Base-by-base conservation (phyloP, 2,888 invertebrate genomes). In the Pecten maximus region DNA sequence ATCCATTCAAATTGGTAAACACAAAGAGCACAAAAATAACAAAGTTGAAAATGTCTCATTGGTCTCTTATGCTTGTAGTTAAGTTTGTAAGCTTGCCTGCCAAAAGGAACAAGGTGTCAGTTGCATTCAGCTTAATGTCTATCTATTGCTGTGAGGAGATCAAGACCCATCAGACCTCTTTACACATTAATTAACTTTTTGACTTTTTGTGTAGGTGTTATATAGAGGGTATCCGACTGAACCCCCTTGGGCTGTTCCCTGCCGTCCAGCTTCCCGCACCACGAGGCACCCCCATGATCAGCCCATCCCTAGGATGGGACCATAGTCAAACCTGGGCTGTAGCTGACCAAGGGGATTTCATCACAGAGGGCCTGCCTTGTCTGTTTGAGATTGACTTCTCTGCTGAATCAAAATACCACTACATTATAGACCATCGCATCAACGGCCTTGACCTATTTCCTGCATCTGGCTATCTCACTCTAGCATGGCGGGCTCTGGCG, bases 401-500 rank as follows among this genome's bases (percentile, higher is more conserved):
- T 4, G 89, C 91, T n/a, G 92, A 93, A 28, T 91, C 93, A 0
- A 90, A 91, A 40, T 96, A 97, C 89, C 92, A 95, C 87, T 98
- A 98, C 97, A 96, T 99, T 90, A 97, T 97, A 88, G 98, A 98
- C 0, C 99, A 99, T 96, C 97, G 98, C 16, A 98, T 99, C 91
- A 98, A 99, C 96, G 98, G 98, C 28, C 98, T 99, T 95, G 97
- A 99, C 88, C 97, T 99, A 35, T 99, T 98, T 95, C 99, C 99
- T 0, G 98, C 98, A 0, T 98, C 98, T 0, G 96, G 96, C 0
- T 96, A 96, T 91, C 97, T 99, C 94, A 98, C 98, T 6, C 94
- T 97, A 91, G 97, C 97, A 8, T 97, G 97, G 97, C 96, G 96
- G 92, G 96, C 97, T 0, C 94, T 97, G 48, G 97, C 97, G 92